phyloP scores from a whole-genome alignment of 2,888 invertebrate species.

The Tachina fera region DNA sequence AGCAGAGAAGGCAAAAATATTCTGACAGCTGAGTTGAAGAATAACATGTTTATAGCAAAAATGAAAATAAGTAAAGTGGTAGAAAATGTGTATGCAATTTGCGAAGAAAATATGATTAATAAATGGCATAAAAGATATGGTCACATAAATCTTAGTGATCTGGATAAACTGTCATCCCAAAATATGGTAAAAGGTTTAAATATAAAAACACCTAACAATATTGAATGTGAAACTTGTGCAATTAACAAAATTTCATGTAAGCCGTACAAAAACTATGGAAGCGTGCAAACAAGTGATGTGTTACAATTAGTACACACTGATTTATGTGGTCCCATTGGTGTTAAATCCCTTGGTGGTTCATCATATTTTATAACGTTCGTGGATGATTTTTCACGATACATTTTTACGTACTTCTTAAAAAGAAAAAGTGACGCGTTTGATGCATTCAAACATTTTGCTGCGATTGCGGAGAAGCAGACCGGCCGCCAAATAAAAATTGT shows the following conservation, averaged over 20 bases:
- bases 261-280: constrained; percentile 4
- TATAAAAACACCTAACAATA: neutral
- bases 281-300: neutral
- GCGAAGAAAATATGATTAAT: too few species aligned
- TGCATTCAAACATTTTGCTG: neutral
- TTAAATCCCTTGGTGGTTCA: too few species aligned
- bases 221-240: neutral
- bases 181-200: neutral
- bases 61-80: neutral
- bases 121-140: too few species aligned
- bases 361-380: too few species aligned
- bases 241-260: neutral
- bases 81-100: too few species aligned
- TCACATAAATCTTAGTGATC: too few species aligned
- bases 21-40: neutral
- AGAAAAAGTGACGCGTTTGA: neutral
- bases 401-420: too few species aligned
- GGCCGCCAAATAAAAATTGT: too few species aligned
- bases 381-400: too few species aligned
- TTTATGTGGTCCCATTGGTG: too few species aligned
- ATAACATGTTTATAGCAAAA: neutral
- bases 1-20: neutral
- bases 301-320: too few species aligned
- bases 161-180: neutral
- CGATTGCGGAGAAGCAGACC: neutral